phyloP scores from a whole-genome alignment of 2,113 vertebrate species.

The Forbesichthys papilliferus region DNA sequence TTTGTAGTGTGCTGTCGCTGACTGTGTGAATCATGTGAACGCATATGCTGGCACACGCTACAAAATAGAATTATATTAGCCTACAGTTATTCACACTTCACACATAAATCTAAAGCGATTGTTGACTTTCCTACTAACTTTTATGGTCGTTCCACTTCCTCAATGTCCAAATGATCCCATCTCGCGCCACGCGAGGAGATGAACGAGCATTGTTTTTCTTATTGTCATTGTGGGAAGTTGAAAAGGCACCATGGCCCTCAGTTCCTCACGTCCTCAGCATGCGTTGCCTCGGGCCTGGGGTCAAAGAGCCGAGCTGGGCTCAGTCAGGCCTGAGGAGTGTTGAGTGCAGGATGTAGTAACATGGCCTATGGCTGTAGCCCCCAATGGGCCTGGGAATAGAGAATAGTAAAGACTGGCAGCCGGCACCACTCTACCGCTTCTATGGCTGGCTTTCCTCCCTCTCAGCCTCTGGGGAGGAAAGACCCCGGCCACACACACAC shows the following conservation, averaged over 20 bases:
- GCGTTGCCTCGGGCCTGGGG: conserved; percentile 4
- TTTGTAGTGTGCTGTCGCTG: too few relatives aligned
- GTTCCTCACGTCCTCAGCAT: conserved; percentile 33
- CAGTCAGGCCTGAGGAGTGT: conserved; percentile 38
- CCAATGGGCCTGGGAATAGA: conserved; percentile 47
- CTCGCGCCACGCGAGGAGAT: conserved; percentile 54
- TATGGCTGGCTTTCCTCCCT: conserved; percentile 33
- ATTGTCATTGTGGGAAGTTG: conserved; percentile 50
- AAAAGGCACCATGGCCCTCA: conserved; percentile 28
- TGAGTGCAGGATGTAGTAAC: conserved; percentile 43
- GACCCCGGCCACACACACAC: conserved; percentile 7
- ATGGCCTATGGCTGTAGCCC: conserved; percentile 38
- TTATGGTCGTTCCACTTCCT: conserved; percentile 40
- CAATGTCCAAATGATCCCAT: conserved; percentile 29
- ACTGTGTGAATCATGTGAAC: too few relatives aligned
- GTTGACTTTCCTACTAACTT: conserved; percentile 55
- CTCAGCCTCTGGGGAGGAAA: conserved; percentile 25
- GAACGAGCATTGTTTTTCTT: conserved; percentile 61
- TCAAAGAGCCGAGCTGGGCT: conserved; percentile 37
- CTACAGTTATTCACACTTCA: too few relatives aligned
- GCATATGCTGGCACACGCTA: too few relatives aligned
- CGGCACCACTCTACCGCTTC: conserved; percentile 11
- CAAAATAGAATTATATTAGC: too few relatives aligned
- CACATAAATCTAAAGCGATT: conserved; percentile 9
- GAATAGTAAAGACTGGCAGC: conserved; percentile 19